phyloP scores from a whole-genome alignment of 2,797 vertebrate genomes.

The Tenualosa ilisha region DNA sequence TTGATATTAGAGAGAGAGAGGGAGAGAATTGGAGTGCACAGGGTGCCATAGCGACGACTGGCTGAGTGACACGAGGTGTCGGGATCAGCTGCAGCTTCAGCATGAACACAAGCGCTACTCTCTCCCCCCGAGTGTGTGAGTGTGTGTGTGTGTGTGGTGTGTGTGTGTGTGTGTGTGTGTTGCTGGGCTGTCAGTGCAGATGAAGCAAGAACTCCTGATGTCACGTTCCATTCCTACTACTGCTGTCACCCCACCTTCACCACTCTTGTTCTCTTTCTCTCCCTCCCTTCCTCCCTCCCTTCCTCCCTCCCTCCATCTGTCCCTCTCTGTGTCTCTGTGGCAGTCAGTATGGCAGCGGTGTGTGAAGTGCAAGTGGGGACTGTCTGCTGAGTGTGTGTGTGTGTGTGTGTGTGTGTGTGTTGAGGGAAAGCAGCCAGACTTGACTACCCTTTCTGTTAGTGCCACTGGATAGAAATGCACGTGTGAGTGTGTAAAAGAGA shows the following conservation, averaged over 20 bases:
- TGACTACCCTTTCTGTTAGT: background rate
- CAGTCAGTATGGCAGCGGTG: background rate
- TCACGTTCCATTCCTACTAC: constrained; percentile 27
- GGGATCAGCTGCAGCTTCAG: constrained; percentile 32
- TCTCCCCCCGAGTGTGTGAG: background rate
- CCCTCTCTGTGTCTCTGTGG: background rate
- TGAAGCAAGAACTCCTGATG: constrained; percentile 5
- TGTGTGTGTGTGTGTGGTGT: background rate
- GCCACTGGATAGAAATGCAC: background rate
- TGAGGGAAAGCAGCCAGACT: background rate
- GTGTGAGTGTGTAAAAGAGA: background rate
- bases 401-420: background rate
- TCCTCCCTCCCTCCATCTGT: too few species aligned
- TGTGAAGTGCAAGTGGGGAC: too few species aligned
- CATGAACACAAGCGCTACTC: background rate
- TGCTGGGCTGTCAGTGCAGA: constrained; percentile 33
- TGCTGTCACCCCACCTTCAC: background rate
- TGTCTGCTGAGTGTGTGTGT: background rate
- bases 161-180: too few species aligned
- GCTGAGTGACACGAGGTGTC: constrained; percentile 36
- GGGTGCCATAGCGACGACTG: constrained; percentile 22
- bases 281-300: too few species aligned
- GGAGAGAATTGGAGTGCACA: constrained; percentile 20
- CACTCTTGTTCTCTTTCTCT: too few species aligned
- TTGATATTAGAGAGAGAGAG: constrained; percentile 25